Conservation (phyloP, 2,888 invertebrate genomes). For the Sialis fuliginosa region DNA sequence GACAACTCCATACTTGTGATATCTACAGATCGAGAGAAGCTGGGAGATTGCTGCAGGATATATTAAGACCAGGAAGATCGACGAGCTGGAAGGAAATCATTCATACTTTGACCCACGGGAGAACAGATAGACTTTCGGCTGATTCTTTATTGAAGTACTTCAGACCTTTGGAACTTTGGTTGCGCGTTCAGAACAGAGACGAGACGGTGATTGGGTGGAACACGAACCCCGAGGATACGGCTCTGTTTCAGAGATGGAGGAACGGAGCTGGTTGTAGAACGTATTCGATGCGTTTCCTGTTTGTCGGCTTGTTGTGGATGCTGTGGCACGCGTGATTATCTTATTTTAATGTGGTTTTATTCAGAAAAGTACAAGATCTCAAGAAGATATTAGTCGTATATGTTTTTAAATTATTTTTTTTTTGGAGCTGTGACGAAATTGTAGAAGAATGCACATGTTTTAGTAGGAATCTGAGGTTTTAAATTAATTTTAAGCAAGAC, state of each 20-base stretch:
- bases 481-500: too few species aligned
- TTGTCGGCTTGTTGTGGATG: too few species aligned
- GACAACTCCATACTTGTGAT: slow-evolving; percentile 65
- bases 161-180: slow-evolving; percentile 59
- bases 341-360: too few species aligned
- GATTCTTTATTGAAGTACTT: slow-evolving; percentile 67
- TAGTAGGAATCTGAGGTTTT: too few species aligned
- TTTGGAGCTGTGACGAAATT: too few species aligned
- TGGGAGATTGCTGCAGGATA: slow-evolving; percentile 55
- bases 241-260: slow-evolving; percentile 27
- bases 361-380: too few species aligned
- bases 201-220: slow-evolving; percentile 61
- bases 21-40: slow-evolving; percentile 65
- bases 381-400: too few species aligned
- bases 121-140: slow-evolving; percentile 54
- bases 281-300: too few species aligned
- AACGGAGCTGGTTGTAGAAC: not conserved
- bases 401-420: too few species aligned
- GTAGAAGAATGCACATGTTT: too few species aligned
- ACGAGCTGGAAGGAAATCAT: slow-evolving; percentile 55
- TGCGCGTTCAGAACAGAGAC: slow-evolving; percentile 54
- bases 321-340: too few species aligned
- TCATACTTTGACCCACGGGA: slow-evolving; percentile 47
- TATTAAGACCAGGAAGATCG: slow-evolving; percentile 50
- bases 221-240: slow-evolving; percentile 44